A percentile compares a stretch with the other conserved stretches of the same genome.
Conservation (phyloP, 92 coral and sea anemone genomes). For the Epizoanthus fatuus region DNA sequence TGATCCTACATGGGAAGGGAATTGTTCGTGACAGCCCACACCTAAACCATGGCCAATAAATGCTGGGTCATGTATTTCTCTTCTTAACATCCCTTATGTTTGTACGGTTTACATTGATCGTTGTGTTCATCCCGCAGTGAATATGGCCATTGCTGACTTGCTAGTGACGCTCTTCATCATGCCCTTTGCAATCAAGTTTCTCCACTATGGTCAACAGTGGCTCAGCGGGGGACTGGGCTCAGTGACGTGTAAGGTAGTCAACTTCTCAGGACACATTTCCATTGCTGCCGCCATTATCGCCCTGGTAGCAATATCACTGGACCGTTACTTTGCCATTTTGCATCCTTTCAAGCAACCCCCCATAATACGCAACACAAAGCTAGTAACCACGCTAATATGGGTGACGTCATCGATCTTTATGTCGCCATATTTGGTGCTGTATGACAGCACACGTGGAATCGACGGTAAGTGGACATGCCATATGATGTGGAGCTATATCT, state of each 20-base stretch:
- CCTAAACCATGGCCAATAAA: too few relatives aligned
- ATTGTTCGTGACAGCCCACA: too few relatives aligned
- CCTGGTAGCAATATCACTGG: conserved; percentile 85
- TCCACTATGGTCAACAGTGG: conserved; percentile 75
- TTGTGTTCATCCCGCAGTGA: conserved; percentile 36
- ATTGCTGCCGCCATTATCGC: conserved; percentile 86
- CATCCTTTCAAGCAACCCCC: conserved; percentile 87
- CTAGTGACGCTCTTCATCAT: conserved; percentile 83
- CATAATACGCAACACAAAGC: conserved; percentile 85
- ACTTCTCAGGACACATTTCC: conserved; percentile 81
- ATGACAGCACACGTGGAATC: conserved; percentile 57
- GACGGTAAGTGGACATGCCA: conserved; percentile 65
- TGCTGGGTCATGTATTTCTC: too few relatives aligned
- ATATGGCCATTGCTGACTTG: conserved; percentile 91
- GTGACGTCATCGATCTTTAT: conserved; percentile 72
- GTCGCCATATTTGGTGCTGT: conserved; percentile 79
- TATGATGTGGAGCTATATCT: conserved; percentile 76
- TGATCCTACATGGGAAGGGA: too few relatives aligned
- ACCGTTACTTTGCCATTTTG: conserved; percentile 89
- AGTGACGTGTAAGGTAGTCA: conserved; percentile 86
- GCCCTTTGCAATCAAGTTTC: conserved; percentile 83
- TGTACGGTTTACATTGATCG: too few relatives aligned
- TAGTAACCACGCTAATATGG: conserved; percentile 83
- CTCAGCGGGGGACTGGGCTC: conserved; percentile 81
- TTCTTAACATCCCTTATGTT: too few relatives aligned